phyloP scores from a whole-genome alignment of 2,113 vertebrate species.

The Smithornis capensis region DNA sequence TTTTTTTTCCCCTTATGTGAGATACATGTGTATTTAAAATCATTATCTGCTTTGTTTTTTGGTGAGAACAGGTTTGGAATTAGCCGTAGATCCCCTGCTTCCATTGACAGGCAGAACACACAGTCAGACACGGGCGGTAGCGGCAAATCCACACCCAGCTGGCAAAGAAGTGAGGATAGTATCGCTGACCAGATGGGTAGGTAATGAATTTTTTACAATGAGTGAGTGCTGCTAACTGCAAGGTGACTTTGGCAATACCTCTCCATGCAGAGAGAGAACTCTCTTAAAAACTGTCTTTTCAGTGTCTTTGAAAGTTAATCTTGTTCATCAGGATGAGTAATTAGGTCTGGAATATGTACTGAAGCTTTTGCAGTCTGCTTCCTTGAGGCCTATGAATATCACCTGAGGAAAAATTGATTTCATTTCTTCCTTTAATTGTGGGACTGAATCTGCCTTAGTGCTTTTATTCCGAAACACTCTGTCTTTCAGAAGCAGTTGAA shows the following conservation, averaged over 20 bases:
- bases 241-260: background rate
- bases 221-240: background rate
- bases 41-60: constrained; percentile 40
- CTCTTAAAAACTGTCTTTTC: background rate
- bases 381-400: background rate
- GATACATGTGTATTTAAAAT: background rate
- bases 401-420: background rate
- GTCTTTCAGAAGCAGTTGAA: background rate
- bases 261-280: background rate
- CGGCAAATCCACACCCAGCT: constrained; percentile 84
- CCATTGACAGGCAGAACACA: constrained; percentile 82
- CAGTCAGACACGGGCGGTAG: constrained; percentile 79
- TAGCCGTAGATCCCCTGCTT: constrained; percentile 86
- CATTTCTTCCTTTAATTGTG: background rate
- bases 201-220: background rate
- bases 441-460: constrained; percentile 16
- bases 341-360: background rate
- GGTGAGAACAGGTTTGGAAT: constrained; percentile 84
- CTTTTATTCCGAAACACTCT: background rate
- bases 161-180: constrained; percentile 84
- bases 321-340: background rate
- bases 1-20: background rate
- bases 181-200: constrained; percentile 79
- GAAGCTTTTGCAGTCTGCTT: background rate
- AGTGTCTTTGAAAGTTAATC: background rate